A percentile compares a stretch with the other conserved stretches of the same genome.
phyloP scores from a whole-genome alignment of 53 echinoderm and acorn worm genomes.

The Stichopus horrens region DNA sequence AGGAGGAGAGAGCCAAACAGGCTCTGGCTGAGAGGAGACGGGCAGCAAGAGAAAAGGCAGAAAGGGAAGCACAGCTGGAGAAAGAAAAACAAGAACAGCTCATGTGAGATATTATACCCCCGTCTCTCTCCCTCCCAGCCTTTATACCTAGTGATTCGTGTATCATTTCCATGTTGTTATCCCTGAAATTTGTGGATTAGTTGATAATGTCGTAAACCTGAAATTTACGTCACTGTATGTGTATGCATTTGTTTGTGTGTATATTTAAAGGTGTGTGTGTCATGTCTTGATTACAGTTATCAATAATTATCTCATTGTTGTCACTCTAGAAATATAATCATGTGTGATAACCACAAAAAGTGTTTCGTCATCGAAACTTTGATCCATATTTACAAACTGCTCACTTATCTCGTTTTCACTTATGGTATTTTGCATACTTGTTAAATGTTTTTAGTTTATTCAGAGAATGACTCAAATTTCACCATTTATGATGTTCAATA shows the following conservation, averaged over 20 bases:
- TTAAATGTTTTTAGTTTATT: neutral
- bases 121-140: neutral
- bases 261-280: too few relatives aligned
- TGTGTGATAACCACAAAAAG: too few relatives aligned
- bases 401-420: neutral
- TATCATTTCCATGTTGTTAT: too few relatives aligned
- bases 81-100: slow-evolving; percentile 79
- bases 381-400: too few relatives aligned
- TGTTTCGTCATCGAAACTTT: too few relatives aligned
- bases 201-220: too few relatives aligned
- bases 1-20: slow-evolving; percentile 84
- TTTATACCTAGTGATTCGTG: neutral
- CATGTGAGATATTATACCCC: slow-evolving; percentile 53
- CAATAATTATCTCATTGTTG: too few relatives aligned
- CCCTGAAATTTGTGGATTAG: too few relatives aligned
- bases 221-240: too few relatives aligned
- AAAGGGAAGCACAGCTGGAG: slow-evolving; percentile 80
- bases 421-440: neutral
- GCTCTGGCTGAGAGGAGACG: slow-evolving; percentile 87
- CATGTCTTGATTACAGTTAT: too few relatives aligned
- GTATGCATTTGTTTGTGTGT: too few relatives aligned
- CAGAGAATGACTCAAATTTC: neutral
- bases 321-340: too few relatives aligned
- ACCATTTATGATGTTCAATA: neutral
- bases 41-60: slow-evolving; percentile 81